Evolutionary conservation across 92 coral and sea anemone genomes (phyloP), one percentile per base, ranked within the genome.

Genomic region (Scolanthus callimorphus): DNA sequence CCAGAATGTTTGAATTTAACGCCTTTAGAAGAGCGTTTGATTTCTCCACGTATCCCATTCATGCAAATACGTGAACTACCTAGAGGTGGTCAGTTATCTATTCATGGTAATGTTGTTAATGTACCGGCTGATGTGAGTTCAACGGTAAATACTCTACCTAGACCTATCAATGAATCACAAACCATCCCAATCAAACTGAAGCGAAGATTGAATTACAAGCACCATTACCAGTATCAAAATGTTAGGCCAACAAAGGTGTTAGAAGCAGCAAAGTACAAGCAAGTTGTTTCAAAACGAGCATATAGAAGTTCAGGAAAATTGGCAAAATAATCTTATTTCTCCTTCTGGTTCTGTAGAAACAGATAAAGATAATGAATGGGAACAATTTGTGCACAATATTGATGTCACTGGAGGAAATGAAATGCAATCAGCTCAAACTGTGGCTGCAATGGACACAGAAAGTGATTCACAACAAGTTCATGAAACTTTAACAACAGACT

Each of bases 81-180:
- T 25, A 78, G 79, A 37, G 85, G 85, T 62, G 74, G 69, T 3
- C 85, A 78, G 30, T 37, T 78, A 19, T 20, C 48, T 44, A 78
- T 78, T 0, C 83, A 67, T 76, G 83, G 76, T 0, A 68, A 76
- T 75, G 79, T 74, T 59, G 82, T 80, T 59, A 80, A 80, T 67
- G 79, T 62, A 27, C 83, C 83, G 39, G 79, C 79, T 45, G 71
- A 77, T 62, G 85, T 84, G 20, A 83, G 57, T 60, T 77, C 85
- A 64, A 63, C 83, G 26, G 81, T 83, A 22, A 83, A 48, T 60
- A 44, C 70, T 48, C 70, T 83, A 54, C 81, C 90, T 51, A 60
- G 85, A 61, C 81, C 90, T 51, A 60, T 66, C 1, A 72, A 71
- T 78, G 63, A 77, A 22, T 74, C 56, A 27, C 65, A 73, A 20